Base-by-base conservation (phyloP, 2,888 invertebrate species). In the Philhelius pedissequus region DNA sequence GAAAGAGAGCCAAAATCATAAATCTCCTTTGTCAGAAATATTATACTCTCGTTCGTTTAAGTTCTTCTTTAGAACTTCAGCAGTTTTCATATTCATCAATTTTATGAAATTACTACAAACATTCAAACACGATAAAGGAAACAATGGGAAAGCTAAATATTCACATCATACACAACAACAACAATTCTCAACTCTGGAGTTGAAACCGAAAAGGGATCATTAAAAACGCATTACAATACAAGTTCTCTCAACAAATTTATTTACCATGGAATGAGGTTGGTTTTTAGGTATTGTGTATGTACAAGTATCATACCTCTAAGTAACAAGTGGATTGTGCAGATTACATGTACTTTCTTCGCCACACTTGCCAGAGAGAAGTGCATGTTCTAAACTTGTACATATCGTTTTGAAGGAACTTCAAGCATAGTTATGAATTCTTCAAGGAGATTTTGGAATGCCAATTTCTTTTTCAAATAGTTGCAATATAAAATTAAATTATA, bases 181-280 rank as follows among this genome's bases (percentile, higher is more conserved):
- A 35, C 50, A 50, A 68, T 35, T 25, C 3, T 13, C 13, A 35
- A 15, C 13, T 18, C 20, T 52, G 38, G 18, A 64, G 30, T 40
- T n/a, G 40, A 73, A 73, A 30, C 54, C 18, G 60, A 73, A 68
- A 52, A 68, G 52, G 52, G 84, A 84, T 84, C 84, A 76, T 84
- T 84, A 84, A 84, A 84, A 84, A 84, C 71, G 84, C 84, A 84
- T 84, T 68, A 68, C 68, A 68, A 68, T 73, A 76, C 70, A 79
- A 74, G 18, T 76, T 40, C 52, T 64, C 38, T 79, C 80, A 84
- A 75, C 80, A 79, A 84, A 75, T n/a, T 84, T 80, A 75, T 75
- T 9, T n/a, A 32, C 8, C 11, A 22, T 20, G n/a, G 20, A 9
- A 4, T 20, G 27, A 15, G 13, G 32, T 43, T 62, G 4, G 30